phyloP scores from a whole-genome alignment of 2,888 invertebrate species.

The Brachyptera risi region DNA sequence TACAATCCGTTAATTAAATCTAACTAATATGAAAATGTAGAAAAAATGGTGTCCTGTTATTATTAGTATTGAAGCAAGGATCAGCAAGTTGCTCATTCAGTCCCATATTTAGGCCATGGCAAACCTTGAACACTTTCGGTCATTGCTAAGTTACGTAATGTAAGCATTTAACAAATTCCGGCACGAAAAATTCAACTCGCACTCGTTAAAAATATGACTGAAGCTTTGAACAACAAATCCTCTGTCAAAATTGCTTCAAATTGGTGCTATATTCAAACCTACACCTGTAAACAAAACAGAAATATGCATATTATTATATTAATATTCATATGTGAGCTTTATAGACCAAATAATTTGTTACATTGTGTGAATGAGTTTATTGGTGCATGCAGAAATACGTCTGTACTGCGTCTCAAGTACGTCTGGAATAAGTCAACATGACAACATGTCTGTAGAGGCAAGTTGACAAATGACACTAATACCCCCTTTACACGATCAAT shows the following conservation, averaged over 20 bases:
- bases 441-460: too few relatives aligned
- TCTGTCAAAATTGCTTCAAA: slow-evolving; percentile 35
- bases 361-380: not conserved
- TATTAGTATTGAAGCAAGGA: slow-evolving; percentile 13
- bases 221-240: slow-evolving; percentile 28
- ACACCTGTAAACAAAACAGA: slow-evolving; percentile 26
- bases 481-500: too few relatives aligned
- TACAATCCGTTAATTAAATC: too few relatives aligned
- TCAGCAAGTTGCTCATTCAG: slow-evolving; percentile 17
- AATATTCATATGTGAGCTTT: not conserved
- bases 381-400: too few relatives aligned
- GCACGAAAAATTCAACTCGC: slow-evolving; percentile 23
- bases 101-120: slow-evolving; percentile 27
- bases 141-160: slow-evolving; percentile 25
- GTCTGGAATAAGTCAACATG: too few relatives aligned
- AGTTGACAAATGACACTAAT: too few relatives aligned
- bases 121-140: slow-evolving; percentile 31
- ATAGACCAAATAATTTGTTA: not conserved
- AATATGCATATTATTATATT: too few relatives aligned
- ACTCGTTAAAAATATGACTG: slow-evolving; percentile 26
- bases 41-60: slow-evolving; percentile 22
- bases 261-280: slow-evolving; percentile 41
- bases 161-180: slow-evolving; percentile 17
- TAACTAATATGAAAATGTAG: slow-evolving; percentile 5
- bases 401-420: too few relatives aligned